Base-by-base conservation (phyloP, 37 sponge, comb jelly and placozoan species). In the Spongilla lacustris region DNA sequence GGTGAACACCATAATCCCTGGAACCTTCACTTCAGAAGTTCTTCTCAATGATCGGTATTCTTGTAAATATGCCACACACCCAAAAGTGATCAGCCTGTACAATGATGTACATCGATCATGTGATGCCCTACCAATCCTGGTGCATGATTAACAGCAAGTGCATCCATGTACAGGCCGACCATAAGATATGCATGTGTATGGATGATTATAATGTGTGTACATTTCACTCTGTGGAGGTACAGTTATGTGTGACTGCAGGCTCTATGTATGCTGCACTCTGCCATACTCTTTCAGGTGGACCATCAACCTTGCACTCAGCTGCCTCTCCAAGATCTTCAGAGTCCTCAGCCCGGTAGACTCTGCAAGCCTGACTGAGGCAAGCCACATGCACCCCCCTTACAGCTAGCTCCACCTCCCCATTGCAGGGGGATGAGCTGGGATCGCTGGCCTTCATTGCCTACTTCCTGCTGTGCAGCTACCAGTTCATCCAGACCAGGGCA, bases 261-360 rank as follows among this genome's bases (percentile, higher is more conserved):
- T n/a, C n/a, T n/a, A n/a, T n/a, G n/a, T n/a, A n/a, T n/a, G n/a
- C n/a, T n/a, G n/a, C n/a, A n/a, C n/a, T n/a, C n/a, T n/a, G n/a
- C n/a, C n/a, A n/a, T n/a, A n/a, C n/a, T n/a, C n/a, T n/a, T n/a
- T 46, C 76, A 95, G 97, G 72, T 96, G 97, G 97, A 92, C 94
- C 19, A 91, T 96, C 34, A 89, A 91, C 67, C 76, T 96, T 50
- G 89, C 85, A 0, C 84, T 96, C 35, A 77, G 91, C 22, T 30
- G 84, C 48, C 84, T 77, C 29, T 81, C 93, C 19, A 83, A 96
- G 6, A 75, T 93, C 66, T 86, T 96, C 32, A 48, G 86, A n/a
- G 90, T 89, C 23, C 73, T 81, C 26, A 84, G 89, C 77, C 67
- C 46, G 31, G 82, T 96, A 23, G 85, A 93, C 75, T 90, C 83